Conservation (phyloP, 2,797 vertebrate species). For the Pseudocheirus occidentalis region DNA sequence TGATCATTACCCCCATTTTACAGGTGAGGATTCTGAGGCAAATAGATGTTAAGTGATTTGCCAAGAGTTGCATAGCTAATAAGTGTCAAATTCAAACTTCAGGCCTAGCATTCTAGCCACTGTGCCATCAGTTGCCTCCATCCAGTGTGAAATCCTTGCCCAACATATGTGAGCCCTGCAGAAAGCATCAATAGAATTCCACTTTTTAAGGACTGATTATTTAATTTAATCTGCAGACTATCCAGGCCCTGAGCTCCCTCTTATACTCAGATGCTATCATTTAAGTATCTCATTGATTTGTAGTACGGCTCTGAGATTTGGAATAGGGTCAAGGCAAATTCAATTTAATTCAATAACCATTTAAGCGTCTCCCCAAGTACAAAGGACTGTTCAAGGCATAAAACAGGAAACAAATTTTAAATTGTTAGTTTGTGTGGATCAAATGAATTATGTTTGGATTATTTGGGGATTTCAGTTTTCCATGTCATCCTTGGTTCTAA, state of each 20-base stretch:
- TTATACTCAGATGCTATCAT: background rate
- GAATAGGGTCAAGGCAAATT: background rate
- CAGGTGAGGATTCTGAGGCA: background rate
- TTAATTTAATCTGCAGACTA: background rate
- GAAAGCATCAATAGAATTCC: background rate
- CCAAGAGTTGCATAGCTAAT: background rate
- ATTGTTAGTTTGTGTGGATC: background rate
- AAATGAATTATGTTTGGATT: background rate
- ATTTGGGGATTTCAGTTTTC: background rate
- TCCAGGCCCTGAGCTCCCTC: background rate
- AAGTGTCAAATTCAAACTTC: background rate
- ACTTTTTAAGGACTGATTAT: background rate
- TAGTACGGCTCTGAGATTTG: background rate
- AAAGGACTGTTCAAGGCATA: background rate
- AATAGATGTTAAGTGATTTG: background rate
- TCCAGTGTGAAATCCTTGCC: background rate
- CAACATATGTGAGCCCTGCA: background rate
- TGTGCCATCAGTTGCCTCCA: background rate
- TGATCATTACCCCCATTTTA: background rate
- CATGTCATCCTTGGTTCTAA: background rate
- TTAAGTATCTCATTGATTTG: background rate
- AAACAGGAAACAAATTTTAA: background rate
- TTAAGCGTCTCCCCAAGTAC: background rate
- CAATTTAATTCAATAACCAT: background rate
- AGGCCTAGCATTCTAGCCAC: background rate